Evolutionary conservation across 1,140 invertebrate species (phyloP), one percentile per base, ranked within the genome.

Genomic region (Drusus annulatus): DNA sequence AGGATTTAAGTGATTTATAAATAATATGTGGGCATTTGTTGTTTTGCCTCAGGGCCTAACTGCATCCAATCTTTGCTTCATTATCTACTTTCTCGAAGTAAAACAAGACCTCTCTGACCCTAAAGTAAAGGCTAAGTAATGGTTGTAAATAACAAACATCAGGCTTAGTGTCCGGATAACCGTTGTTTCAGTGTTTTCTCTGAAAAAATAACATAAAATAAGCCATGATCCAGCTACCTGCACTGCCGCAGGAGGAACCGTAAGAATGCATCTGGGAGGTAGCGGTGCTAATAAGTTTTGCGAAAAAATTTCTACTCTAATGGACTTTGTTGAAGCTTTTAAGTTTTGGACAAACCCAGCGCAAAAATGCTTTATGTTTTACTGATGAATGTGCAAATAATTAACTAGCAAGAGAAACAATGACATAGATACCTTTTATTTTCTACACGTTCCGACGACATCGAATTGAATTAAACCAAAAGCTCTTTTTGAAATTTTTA

Each of bases 221-320:
- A 65, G 23, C 7, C 16, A n/a, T 28, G 62, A 65, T 65, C 62
- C 28, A 28, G 28, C 62, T 65, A 65, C 62, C 62, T 65, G 62
- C 13, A 65, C 28, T 25, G 16, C 10, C 28, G 16, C 15, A 31
- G 21, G 16, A 28, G 28, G 25, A 31, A 17, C 36, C 36, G 36
- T 10, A 23, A 5, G 25, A 28, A 60, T 13, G 23, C 17, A 60
- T 60, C 56, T 60, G 56, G 56, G 56, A 21, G 56, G 56, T 17
- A 19, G 13, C 17, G 17, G 8, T 8, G 19, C 8, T 60, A 60
- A 60, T 60, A 60, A 23, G 56, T 65, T 65, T 65, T 65, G 16
- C 2, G 62, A 65, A 65, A 65, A 65, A 16, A 0, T 25, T 25
- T 65, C 62, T 25, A 3, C 8, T 0, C 56, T 60, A 60, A 60